Percentiles rank a stretch among this genome's conserved stretches.
These are phyloP conservation scores for Lordiphosa clarofinis DNA, from an alignment of 1,140 invertebrate species.

Conservation along the genomic window DNA sequence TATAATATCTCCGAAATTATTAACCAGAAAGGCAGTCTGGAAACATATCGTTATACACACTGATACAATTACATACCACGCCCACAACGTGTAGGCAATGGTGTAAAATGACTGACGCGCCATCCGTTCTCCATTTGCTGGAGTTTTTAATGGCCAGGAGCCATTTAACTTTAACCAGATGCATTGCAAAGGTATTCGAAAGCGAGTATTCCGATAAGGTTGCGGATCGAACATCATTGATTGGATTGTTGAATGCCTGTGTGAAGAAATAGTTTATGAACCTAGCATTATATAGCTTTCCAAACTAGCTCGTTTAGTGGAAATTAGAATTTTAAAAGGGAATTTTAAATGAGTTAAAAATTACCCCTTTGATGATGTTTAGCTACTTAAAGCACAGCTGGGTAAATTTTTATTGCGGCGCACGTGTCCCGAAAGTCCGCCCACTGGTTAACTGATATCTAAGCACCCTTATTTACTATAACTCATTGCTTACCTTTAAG, in stretches of 20 bases:
- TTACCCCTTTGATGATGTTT: conserved; percentile 18
- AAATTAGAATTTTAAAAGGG: conserved; percentile 25
- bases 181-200: conserved; percentile 67
- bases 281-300: conserved; percentile 23
- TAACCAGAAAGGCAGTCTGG: conserved; percentile 59
- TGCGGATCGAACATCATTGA: conserved; percentile 30
- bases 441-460: too few species aligned
- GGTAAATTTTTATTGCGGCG: too few species aligned
- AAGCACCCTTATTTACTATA: too few species aligned
- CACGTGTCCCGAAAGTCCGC: too few species aligned
- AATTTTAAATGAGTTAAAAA: conserved; percentile 28
- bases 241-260: not conserved
- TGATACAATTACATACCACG: conserved; percentile 63
- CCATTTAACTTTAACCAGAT: conserved; percentile 76
- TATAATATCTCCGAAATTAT: conserved; percentile 64
- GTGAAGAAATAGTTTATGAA: not conserved
- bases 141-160: conserved; percentile 57
- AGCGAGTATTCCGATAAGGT: conserved; percentile 14
- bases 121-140: not conserved
- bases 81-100: conserved; percentile 51
- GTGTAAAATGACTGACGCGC: conserved; percentile 7
- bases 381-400: conserved; percentile 2
- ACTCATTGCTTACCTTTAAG: too few species aligned
- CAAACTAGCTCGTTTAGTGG: not conserved
- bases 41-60: conserved; percentile 69